Evolutionary conservation across 2,888 invertebrate species (phyloP), one percentile per base, ranked within the genome.

Genomic region (Agonopterix arenella): DNA sequence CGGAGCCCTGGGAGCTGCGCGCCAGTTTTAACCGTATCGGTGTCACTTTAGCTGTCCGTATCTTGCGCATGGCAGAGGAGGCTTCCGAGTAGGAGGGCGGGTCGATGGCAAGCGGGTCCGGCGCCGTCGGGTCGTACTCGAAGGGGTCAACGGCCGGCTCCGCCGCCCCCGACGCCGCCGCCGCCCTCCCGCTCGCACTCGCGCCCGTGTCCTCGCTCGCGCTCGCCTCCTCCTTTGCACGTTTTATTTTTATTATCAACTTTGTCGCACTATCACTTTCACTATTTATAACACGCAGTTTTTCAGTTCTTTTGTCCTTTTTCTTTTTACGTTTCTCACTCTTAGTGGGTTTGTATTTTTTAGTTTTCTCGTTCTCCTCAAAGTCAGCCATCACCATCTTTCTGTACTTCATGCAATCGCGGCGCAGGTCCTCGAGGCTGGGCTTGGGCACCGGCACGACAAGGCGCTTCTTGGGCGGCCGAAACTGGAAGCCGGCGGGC

Each of bases 341-440:
- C 37, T 48, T 48, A 13, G 63, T 73, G 51, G 81, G 71, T 73
- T 84, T 81, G 61, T 72, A 73, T 59, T 86, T 82, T 58, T 90
- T 86, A 11, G 81, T 80, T 59, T 90, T 90, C 60, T 93, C 93
- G 58, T 91, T 91, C 61, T 93, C 93, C 53, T 93, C 93, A 68
- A 96, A 96, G 67, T 94, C 94, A 4, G 95, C 95, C 94, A 96
- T 95, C 2, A 97, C 93, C 90, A 92, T 92, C 56, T 94, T 92
- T 11, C 97, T 91, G 77, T 92, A 97, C 70, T 96, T 96, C 96
- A 97, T 96, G 63, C 94, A 95, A 66, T 96, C 95, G 2, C 96
- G 91, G 56, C 93, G 93, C 46, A 96, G 80, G 68, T 96, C 96
- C 76, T 96, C 95, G 57, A 96, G 92, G 55, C 93, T 93, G 0